These are phyloP conservation scores for Ispidina picta DNA, from an alignment of 2,797 vertebrate genomes.

Conservation along the genomic window DNA sequence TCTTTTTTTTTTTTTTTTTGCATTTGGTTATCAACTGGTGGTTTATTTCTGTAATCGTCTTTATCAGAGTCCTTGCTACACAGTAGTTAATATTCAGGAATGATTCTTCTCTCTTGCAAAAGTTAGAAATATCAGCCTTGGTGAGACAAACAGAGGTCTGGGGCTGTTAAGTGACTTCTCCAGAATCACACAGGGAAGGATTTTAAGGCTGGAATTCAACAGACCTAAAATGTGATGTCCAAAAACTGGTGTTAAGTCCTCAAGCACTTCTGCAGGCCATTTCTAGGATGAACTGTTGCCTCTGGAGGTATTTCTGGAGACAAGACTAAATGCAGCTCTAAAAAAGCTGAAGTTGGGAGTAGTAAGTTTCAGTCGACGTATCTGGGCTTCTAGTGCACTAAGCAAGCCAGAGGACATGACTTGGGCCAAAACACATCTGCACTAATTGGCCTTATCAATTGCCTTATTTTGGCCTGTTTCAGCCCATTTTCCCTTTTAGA, in stretches of 20 bases:
- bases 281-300: background rate
- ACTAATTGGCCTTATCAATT: background rate
- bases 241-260: background rate
- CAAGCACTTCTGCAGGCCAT: background rate
- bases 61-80: constrained; percentile 21
- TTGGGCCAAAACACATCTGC: background rate
- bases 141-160: background rate
- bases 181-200: background rate
- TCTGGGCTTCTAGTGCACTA: background rate
- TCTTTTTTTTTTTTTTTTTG: background rate
- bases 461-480: background rate
- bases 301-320: background rate
- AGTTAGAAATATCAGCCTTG: background rate
- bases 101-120: background rate
- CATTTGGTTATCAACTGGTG: constrained; percentile 28
- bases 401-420: background rate
- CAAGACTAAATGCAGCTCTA: background rate
- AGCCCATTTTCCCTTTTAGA: background rate
- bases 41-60: constrained; percentile 39
- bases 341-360: background rate
- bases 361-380: no score
- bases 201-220: background rate
- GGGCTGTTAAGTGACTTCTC: background rate
- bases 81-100: constrained; percentile 32
- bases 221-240: background rate